Conservation (phyloP, 2,113 vertebrate species). For the Oncorhynchus masou region DNA sequence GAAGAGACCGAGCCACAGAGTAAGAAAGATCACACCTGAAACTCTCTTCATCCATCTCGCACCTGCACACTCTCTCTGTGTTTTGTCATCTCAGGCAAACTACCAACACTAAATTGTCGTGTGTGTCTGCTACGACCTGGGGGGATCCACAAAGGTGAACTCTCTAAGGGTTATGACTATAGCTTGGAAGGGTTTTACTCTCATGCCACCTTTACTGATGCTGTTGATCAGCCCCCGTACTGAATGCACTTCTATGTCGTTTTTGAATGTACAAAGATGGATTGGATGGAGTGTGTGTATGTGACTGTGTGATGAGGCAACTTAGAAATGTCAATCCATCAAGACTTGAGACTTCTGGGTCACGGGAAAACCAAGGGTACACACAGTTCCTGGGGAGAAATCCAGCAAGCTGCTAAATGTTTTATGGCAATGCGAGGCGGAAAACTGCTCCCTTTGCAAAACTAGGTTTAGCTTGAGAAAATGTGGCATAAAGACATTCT, state of each 20-base stretch:
- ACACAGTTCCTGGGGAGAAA: slow-evolving; percentile 3
- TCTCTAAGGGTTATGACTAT: too few species aligned
- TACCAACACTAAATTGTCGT: slow-evolving; percentile 33
- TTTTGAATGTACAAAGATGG: too few species aligned
- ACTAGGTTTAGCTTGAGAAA: slow-evolving; percentile 33
- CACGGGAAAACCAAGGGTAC: neutral
- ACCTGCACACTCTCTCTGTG: neutral
- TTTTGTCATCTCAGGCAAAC: neutral
- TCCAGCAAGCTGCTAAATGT: slow-evolving; percentile 21
- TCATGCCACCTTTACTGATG: too few species aligned
- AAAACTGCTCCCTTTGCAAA: slow-evolving; percentile 23
- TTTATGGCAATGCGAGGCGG: slow-evolving; percentile 13
- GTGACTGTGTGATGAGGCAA: too few species aligned
- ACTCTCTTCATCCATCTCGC: neutral
- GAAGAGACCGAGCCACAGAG: slow-evolving; percentile 53
- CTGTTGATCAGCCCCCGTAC: too few species aligned
- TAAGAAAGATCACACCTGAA: slow-evolving; percentile 27
- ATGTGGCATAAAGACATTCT: slow-evolving; percentile 21
- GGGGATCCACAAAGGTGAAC: too few species aligned
- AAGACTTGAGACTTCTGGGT: neutral
- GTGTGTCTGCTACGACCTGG: too few species aligned
- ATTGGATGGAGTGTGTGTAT: too few species aligned
- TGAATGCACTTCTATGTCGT: too few species aligned
- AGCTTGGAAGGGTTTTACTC: too few species aligned
- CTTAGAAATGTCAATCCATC: too few species aligned